These are phyloP conservation scores for Dryobota labecula DNA, from an alignment of 2,888 invertebrate genomes.

Conservation along the genomic window DNA sequence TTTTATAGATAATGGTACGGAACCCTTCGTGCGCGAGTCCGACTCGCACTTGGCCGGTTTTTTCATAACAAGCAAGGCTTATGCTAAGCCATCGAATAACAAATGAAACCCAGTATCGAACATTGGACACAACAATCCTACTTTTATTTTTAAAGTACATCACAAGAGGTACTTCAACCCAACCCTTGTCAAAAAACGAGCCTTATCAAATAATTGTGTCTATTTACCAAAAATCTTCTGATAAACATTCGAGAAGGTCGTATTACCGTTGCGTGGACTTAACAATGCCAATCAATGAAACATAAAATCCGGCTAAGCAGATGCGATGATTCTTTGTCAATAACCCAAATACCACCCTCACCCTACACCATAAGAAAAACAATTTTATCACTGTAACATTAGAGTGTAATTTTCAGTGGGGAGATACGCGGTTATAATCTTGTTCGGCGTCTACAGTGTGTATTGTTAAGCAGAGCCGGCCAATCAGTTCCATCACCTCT, in stretches of 20 bases:
- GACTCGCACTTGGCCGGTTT: no score
- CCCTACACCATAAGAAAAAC: conserved; percentile 45
- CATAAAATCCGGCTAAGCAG: conserved; percentile 87
- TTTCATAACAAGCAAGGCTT: conserved; percentile 17
- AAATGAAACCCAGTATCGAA: conserved; percentile 45
- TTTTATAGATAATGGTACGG: no score
- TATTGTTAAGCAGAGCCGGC: conserved; percentile 87
- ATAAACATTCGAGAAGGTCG: conserved; percentile 73
- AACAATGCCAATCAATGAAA: conserved; percentile 89
- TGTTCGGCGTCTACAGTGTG: conserved; percentile 66
- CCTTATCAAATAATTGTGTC: conserved; percentile 83
- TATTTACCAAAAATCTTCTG: conserved; percentile 75
- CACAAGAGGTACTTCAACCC: conserved; percentile 52
- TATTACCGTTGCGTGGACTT: conserved; percentile 77
- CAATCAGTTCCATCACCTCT: conserved; percentile 90
- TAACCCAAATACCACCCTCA: conserved; percentile 66
- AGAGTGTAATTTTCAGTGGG: conserved; percentile 40
- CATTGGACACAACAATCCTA: conserved; percentile 21
- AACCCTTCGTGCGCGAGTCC: no score
- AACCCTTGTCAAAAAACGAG: conserved; percentile 63
- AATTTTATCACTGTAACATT: conserved; percentile 54
- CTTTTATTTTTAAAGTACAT: conserved; percentile 52
- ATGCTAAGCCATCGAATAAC: conserved; percentile 26
- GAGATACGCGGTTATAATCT: conserved; percentile 57
- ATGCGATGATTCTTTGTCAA: conserved; percentile 78